Conservation (phyloP, 1,140 invertebrate genomes). For the Hormaphis cornu region DNA sequence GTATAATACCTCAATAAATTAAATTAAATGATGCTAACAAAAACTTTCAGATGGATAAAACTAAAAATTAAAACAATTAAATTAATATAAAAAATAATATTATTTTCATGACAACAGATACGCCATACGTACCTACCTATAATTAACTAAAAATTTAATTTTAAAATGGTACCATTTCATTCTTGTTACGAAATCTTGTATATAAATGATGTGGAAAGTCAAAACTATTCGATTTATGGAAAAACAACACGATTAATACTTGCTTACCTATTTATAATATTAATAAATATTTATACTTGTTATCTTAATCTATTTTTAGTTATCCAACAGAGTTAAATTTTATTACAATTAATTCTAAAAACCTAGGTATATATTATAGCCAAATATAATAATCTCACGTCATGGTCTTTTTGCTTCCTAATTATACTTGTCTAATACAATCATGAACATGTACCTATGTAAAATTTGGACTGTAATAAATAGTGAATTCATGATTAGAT, state of each 20-base stretch:
- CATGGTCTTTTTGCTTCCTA: slow-evolving; percentile 11
- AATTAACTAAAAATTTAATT: background rate
- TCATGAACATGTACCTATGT: slow-evolving; percentile 23
- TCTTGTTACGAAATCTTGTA: background rate
- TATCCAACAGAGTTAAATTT: background rate
- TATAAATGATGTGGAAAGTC: background rate
- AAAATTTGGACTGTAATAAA: slow-evolving; percentile 8
- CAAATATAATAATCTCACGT: slow-evolving; percentile 1
- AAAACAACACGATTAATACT: background rate
- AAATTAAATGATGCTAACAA: background rate
- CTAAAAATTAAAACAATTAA: background rate
- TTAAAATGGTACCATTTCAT: background rate
- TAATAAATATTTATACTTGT: slow-evolving; percentile 3
- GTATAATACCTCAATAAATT: background rate
- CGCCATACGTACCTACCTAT: background rate
- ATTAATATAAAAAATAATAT: too few relatives aligned
- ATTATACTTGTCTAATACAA: slow-evolving; percentile 13
- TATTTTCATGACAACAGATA: too few relatives aligned
- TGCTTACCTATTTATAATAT: background rate
- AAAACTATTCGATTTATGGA: too few relatives aligned
- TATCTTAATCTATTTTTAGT: slow-evolving; percentile 10
- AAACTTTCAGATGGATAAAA: background rate
- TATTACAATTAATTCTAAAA: slow-evolving; percentile 5
- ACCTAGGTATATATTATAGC: too few relatives aligned
- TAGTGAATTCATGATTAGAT: slow-evolving; percentile 15